Conservation (phyloP, 1,140 invertebrate genomes). For the Pogonus chalceus region DNA sequence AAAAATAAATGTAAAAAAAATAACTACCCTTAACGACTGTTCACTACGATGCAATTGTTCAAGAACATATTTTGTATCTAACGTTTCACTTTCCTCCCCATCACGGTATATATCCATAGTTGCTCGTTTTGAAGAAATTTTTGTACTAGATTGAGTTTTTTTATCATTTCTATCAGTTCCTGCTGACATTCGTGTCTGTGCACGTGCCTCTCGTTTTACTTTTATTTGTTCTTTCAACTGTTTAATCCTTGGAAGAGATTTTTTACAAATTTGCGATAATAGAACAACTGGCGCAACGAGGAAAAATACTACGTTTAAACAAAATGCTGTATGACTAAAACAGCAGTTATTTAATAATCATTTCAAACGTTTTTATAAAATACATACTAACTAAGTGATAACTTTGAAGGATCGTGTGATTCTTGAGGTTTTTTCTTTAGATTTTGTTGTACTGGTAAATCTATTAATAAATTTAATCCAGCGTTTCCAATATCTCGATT, state of each 20-base stretch:
- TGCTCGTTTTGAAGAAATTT: neutral
- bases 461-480: neutral
- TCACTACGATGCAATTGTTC: neutral
- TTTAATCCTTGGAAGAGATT: neutral
- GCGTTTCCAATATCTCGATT: neutral
- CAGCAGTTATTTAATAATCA: neutral
- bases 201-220: neutral
- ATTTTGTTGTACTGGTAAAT: neutral
- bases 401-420: neutral
- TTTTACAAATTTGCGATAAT: neutral
- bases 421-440: neutral
- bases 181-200: no score
- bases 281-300: neutral
- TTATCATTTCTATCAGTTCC: neutral
- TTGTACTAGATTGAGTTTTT: neutral
- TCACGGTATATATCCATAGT: neutral
- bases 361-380: neutral
- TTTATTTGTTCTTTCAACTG: neutral
- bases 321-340: neutral
- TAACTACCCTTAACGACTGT: neutral
- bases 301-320: slow-evolving; percentile 1
- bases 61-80: neutral
- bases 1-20: no score
- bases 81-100: neutral
- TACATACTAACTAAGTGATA: neutral